phyloP scores from a whole-genome alignment of 2,113 vertebrate genomes.

The Salvator merianae region DNA sequence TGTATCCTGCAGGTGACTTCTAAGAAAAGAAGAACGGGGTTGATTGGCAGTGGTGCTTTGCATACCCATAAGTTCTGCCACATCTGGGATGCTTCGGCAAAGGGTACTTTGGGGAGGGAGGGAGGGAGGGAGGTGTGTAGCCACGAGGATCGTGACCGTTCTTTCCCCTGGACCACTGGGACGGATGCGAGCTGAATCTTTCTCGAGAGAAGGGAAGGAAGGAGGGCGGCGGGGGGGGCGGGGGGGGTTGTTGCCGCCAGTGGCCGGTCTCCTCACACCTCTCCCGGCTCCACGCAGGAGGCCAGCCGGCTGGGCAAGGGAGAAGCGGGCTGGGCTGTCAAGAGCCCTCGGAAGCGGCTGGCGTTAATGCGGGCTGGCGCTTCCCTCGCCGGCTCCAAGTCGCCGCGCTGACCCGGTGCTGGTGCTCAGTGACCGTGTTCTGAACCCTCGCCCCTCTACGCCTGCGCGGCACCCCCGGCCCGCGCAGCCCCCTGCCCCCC shows the following conservation, averaged over 20 bases:
- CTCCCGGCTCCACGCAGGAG: not conserved
- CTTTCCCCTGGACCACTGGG: not conserved
- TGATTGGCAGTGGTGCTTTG: too few species aligned
- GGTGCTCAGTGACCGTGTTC: conserved; percentile 74
- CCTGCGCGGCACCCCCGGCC: conserved; percentile 4
- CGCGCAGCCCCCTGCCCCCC: not conserved
- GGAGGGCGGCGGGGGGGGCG: too few species aligned
- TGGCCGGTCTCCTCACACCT: not conserved
- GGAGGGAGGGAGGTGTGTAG: too few species aligned
- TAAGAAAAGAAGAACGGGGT: too few species aligned
- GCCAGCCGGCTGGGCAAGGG: not conserved
- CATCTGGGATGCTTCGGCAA: too few species aligned
- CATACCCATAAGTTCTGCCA: too few species aligned
- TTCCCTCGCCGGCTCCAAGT: conserved; percentile 74
- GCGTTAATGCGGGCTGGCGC: conserved; percentile 80
- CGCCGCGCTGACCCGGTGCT: conserved; percentile 59
- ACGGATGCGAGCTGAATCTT: not conserved
- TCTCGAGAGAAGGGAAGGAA: not conserved
- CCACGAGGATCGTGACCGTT: not conserved
- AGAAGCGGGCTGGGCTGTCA: not conserved
- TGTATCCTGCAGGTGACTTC: too few species aligned
- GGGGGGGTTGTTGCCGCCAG: not conserved
- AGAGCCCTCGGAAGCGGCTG: conserved; percentile 64
- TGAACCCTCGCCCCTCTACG: conserved; percentile 62
- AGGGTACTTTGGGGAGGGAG: not conserved